Conservation (phyloP, 2,888 invertebrate species). For the Apoda limacodes region DNA sequence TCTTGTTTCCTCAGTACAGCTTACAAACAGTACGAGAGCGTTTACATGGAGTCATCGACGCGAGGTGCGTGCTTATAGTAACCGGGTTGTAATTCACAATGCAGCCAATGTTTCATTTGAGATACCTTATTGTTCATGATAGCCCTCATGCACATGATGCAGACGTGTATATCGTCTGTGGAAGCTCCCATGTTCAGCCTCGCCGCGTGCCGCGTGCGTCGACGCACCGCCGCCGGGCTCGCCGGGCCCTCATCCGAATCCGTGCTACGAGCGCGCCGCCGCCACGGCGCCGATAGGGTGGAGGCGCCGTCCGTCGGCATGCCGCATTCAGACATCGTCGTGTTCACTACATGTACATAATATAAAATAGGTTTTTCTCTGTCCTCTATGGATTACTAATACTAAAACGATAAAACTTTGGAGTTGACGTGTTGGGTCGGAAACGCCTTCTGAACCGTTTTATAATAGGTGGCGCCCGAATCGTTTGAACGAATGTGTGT, state of each 20-base stretch:
- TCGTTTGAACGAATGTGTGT: too few relatives aligned
- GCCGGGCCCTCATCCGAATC: constrained; percentile 40
- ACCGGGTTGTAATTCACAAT: too few relatives aligned
- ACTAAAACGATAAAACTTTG: too few relatives aligned
- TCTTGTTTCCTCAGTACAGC: too few relatives aligned
- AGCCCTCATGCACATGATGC: constrained; percentile 98
- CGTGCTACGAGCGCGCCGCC: constrained; percentile 45
- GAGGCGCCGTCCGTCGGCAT: constrained; percentile 40
- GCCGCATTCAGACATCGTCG: constrained; percentile 57
- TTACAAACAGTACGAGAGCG: too few relatives aligned
- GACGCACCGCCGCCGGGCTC: constrained; percentile 54
- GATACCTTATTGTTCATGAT: constrained; percentile 99
- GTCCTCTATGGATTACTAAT: too few relatives aligned
- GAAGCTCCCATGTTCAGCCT: constrained; percentile 95
- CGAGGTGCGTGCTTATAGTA: too few relatives aligned
- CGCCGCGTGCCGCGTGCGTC: constrained; percentile 86
- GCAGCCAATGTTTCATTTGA: constrained; percentile 1
- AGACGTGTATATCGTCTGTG: constrained; percentile 98
- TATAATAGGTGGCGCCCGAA: too few relatives aligned
- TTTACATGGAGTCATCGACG: too few relatives aligned
- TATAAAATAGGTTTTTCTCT: too few relatives aligned
- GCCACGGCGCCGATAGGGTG: constrained; percentile 47
- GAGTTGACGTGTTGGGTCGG: too few relatives aligned
- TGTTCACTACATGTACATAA: constrained; percentile 50
- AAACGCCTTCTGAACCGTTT: too few relatives aligned